phyloP scores from a whole-genome alignment of 2,113 vertebrate genomes.

The Rhynchomys soricoides region DNA sequence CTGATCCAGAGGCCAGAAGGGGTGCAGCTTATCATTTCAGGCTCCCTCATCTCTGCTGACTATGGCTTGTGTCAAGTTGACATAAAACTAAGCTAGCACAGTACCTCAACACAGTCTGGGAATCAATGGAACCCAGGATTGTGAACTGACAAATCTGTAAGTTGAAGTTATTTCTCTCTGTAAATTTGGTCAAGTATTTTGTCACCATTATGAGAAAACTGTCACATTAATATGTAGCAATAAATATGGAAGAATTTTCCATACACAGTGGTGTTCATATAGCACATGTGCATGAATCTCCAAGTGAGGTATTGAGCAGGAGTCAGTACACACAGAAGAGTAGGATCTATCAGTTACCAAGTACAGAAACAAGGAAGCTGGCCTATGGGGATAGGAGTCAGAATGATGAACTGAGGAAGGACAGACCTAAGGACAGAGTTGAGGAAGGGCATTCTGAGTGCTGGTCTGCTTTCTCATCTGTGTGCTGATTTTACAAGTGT shows the following conservation, averaged over 20 bases:
- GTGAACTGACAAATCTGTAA: not conserved
- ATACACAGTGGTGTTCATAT: not conserved
- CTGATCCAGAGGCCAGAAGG: not conserved
- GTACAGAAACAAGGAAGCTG: slow-evolving; percentile 26
- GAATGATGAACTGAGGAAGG: not conserved
- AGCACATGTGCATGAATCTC: not conserved
- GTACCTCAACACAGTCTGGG: not conserved
- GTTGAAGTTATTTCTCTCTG: not conserved
- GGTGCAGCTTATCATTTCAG: not conserved
- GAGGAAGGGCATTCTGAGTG: not conserved
- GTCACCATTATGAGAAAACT: not conserved
- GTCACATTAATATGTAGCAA: not conserved
- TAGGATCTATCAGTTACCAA: not conserved
- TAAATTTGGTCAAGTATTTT: not conserved
- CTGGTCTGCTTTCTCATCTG: not conserved
- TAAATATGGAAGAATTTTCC: not conserved
- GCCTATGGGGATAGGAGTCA: not conserved
- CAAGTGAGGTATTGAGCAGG: not conserved
- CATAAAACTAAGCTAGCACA: not conserved
- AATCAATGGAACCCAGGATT: not conserved
- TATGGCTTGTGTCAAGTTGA: not conserved
- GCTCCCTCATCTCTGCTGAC: not conserved
- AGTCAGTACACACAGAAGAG: not conserved
- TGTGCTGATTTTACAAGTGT: not conserved
- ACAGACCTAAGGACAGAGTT: not conserved